Conservation (phyloP, 1,140 invertebrate genomes). For the Laupala kohalensis region DNA sequence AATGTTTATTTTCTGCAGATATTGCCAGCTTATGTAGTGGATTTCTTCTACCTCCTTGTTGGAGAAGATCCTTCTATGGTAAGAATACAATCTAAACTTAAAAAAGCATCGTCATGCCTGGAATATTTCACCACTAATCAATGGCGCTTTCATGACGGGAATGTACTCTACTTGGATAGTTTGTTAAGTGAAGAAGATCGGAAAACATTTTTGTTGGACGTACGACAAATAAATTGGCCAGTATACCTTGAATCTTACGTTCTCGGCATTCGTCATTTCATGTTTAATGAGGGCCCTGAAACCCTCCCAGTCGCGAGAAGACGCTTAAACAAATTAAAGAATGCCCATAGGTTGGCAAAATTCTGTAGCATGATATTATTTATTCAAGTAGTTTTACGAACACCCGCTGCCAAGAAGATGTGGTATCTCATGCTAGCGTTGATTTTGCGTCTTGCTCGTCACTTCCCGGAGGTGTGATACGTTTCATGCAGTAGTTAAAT, state of each 20-base stretch:
- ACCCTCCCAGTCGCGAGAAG: slow-evolving; percentile 62
- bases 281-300: slow-evolving; percentile 69
- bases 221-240: slow-evolving; percentile 64
- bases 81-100: slow-evolving; percentile 64
- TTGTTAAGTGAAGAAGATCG: neutral
- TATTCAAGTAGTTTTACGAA: too few species aligned
- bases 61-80: slow-evolving; percentile 51
- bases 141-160: slow-evolving; percentile 68
- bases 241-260: slow-evolving; percentile 74
- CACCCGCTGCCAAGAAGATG: too few species aligned
- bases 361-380: too few species aligned
- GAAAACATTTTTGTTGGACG: neutral
- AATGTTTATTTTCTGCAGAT: slow-evolving; percentile 29
- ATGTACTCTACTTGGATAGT: slow-evolving; percentile 40
- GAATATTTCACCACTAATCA: slow-evolving; percentile 64
- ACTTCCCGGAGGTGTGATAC: too few species aligned
- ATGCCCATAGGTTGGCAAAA: too few species aligned
- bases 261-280: slow-evolving; percentile 67
- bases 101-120: slow-evolving; percentile 56
- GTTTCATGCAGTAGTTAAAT: too few species aligned
- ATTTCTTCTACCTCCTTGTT: slow-evolving; percentile 39
- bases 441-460: too few species aligned
- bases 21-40: slow-evolving; percentile 55
- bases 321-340: slow-evolving; percentile 46
- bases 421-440: too few species aligned